These are phyloP conservation scores for Burhinus bistriatus DNA, from an alignment of 2,113 vertebrate genomes.

Conservation along the genomic window DNA sequence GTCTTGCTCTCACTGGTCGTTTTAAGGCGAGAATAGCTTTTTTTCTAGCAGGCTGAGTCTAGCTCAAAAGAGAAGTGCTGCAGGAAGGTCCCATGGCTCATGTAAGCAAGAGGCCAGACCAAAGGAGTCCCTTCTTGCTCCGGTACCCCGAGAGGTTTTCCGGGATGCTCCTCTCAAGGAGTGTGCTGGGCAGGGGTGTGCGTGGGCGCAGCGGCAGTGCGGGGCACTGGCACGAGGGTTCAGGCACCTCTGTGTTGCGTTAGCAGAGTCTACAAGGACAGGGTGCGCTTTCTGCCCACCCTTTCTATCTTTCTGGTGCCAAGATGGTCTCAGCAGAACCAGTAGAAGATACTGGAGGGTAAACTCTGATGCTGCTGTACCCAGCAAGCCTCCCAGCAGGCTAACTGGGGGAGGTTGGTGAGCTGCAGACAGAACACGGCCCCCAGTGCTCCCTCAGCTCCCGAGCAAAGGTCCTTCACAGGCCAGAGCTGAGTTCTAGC, in stretches of 20 bases:
- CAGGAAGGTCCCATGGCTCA: accelerated
- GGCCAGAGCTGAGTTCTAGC: not conserved
- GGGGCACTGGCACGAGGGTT: not conserved
- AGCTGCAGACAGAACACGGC: not conserved
- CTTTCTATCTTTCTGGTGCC: not conserved
- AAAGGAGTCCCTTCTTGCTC: not conserved
- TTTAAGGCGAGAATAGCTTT: not conserved
- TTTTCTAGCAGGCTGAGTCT: not conserved
- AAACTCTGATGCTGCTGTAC: not conserved
- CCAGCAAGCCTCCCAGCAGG: not conserved
- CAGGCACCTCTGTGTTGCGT: accelerated
- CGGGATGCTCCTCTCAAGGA: not conserved
- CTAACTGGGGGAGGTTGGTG: not conserved
- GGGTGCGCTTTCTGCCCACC: not conserved
- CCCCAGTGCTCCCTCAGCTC: not conserved
- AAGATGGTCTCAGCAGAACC: not conserved
- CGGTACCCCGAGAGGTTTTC: not conserved
- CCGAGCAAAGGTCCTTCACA: not conserved
- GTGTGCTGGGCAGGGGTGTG: not conserved
- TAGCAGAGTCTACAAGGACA: not conserved
- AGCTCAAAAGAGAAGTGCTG: not conserved
- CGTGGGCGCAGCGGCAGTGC: accelerated
- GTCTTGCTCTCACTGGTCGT: too few relatives aligned
- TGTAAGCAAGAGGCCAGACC: not conserved
- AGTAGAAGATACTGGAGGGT: not conserved